Conservation (phyloP, 2,113 vertebrate genomes). For the Oophaga pumilio region DNA sequence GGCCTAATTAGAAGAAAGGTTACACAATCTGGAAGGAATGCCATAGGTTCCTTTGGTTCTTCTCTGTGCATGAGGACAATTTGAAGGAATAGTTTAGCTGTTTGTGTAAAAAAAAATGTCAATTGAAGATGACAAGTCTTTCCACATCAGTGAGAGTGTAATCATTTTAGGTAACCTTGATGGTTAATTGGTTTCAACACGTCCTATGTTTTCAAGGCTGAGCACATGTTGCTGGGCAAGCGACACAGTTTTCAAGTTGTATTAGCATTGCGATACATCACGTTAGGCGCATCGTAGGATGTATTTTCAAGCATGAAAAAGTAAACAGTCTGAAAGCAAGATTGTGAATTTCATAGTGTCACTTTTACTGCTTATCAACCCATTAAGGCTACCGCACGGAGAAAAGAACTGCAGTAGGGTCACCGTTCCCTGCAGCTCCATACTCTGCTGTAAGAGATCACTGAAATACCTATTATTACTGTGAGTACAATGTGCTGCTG, state of each 20-base stretch:
- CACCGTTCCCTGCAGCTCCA: conserved; percentile 24
- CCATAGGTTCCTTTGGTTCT: not conserved
- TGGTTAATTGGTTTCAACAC: not conserved
- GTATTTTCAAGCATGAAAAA: conserved; percentile 56
- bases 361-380: conserved; percentile 58
- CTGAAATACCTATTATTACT: not conserved
- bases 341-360: conserved; percentile 38
- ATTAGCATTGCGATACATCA: conserved; percentile 39
- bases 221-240: conserved; percentile 15
- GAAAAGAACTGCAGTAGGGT: conserved; percentile 57
- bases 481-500: not conserved
- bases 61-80: not conserved
- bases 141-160: not conserved
- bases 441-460: conserved; percentile 52
- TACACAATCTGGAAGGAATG: not conserved
- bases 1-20: not conserved
- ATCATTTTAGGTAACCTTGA: not conserved
- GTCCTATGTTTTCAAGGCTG: not conserved
- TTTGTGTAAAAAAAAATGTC: not conserved
- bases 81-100: not conserved
- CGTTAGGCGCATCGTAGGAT: conserved; percentile 46
- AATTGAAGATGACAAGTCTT: not conserved
- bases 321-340: conserved; percentile 56
- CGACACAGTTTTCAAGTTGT: conserved; percentile 25
- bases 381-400: not conserved